Evolutionary conservation across 2,888 invertebrate genomes (phyloP), one percentile per base, ranked within the genome.

Genomic region (Eutolmus rufibarbis): DNA sequence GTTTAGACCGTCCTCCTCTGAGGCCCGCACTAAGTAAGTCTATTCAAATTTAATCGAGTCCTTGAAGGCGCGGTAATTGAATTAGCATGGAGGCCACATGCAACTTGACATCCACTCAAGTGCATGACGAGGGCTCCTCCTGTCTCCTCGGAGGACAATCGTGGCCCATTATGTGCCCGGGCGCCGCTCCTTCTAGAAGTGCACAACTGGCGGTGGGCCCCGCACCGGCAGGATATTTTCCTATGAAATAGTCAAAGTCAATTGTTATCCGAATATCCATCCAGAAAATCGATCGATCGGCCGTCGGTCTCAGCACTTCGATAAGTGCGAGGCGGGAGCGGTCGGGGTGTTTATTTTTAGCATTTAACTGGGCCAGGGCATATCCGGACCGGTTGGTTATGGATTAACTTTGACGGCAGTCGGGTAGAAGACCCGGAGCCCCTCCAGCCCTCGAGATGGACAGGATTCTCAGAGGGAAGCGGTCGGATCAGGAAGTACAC

Each of bases 31-130:
- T n/a, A 31, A 74, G 37, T n/a, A 31, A 31, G 8, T 76, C 34
- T 76, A 76, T 79, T 66, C 66, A 51, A 79, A 51, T 79, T 28
- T 28, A 51, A 16, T 56, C 46, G 14, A 79, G 19, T 12, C 46
- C 31, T 82, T 84, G 5, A 40, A 19, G 66, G 40, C 23, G 40
- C 78, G 77, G 57, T 86, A 86, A 86, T 86, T 86, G 86, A 86
- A 86, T 86, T 86, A 86, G 40, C 37, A 78, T 43, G 23, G 66
- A 86, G 86, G 86, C 78, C 86, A 86, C 40, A 86, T 86, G 78
- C 51, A 78, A 78, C 86, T 86, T 86, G 86, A 77, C 86, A 86
- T 86, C 86, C 76, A 66, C 78, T 86, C 78, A 86, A 86, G 86
- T 86, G 57, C 57, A 86, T 14, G 37, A 57, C 23, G 23, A 57